Evolutionary conservation across 2,888 invertebrate species (phyloP).

Genomic region (Syritta pipiens): DNA sequence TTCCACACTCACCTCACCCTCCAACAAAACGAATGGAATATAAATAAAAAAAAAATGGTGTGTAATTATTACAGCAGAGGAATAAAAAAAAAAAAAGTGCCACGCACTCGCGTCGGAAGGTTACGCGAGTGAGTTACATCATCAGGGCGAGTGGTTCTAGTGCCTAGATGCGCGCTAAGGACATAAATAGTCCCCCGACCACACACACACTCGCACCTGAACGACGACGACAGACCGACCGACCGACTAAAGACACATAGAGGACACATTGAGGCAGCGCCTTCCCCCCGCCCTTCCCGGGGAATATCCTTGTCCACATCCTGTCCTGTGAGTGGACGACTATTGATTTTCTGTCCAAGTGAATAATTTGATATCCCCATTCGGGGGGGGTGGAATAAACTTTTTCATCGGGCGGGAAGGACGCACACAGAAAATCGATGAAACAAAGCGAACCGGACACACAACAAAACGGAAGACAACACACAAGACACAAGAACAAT

Average conservation of each 20-base stretch:
- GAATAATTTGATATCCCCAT: slow-evolving; percentile 60
- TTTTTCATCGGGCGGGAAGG: background rate
- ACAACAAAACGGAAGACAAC: slow-evolving; percentile 18
- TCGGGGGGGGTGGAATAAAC: slow-evolving; percentile 1
- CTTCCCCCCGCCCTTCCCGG: slow-evolving; percentile 13
- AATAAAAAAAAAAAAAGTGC: background rate
- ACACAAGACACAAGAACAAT: slow-evolving; percentile 16
- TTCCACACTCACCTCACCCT: too few relatives aligned
- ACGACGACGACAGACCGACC: slow-evolving; percentile 7
- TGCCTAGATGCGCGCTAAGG: slow-evolving; percentile 16
- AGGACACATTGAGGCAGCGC: slow-evolving; percentile 30
- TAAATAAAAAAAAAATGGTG: too few relatives aligned
- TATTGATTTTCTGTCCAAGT: slow-evolving; percentile 60
- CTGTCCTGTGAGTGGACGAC: slow-evolving; percentile 28
- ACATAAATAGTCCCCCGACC: slow-evolving; percentile 14
- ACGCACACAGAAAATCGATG: slow-evolving; percentile 24
- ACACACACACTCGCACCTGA: background rate
- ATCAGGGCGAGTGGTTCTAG: slow-evolving; percentile 11
- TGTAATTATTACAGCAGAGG: slow-evolving; percentile 11
- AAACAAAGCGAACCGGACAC: background rate
- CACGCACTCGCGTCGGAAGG: background rate
- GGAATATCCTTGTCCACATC: slow-evolving; percentile 44
- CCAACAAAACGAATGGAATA: too few relatives aligned
- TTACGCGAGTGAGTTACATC: slow-evolving; percentile 42
- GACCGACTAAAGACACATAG: slow-evolving; percentile 18